Conservation (phyloP, 2,797 vertebrate species). For the Acridotheres tristis region DNA sequence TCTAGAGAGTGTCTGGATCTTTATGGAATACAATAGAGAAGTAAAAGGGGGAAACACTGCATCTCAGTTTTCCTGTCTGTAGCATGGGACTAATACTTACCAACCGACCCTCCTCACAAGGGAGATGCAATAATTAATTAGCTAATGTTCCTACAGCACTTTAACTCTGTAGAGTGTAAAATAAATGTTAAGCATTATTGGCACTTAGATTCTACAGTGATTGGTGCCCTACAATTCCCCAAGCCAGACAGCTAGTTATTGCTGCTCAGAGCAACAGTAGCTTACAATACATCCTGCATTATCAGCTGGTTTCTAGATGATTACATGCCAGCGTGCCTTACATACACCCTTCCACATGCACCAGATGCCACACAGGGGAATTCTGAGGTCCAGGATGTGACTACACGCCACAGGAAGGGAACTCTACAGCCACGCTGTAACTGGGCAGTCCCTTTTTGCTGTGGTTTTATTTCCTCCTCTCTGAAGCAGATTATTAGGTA, state of each 20-base stretch:
- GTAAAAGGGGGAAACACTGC: conserved; percentile 42
- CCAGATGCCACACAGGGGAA: neutral
- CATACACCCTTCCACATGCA: neutral
- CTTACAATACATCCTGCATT: conserved; percentile 1
- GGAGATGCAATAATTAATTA: conserved; percentile 72
- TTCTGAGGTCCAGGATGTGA: neutral
- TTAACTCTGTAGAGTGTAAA: conserved; percentile 70
- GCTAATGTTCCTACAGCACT: conserved; percentile 69
- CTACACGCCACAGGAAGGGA: neutral
- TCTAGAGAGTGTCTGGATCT: neutral
- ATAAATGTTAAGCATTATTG: conserved; percentile 72
- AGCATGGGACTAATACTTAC: conserved; percentile 66
- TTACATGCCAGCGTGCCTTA: neutral
- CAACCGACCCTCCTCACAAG: conserved; percentile 53
- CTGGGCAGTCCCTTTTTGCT: neutral
- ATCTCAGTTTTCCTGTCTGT: conserved; percentile 61
- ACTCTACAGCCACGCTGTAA: neutral
- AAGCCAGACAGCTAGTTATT: conserved; percentile 61
- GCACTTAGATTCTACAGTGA: conserved; percentile 69
- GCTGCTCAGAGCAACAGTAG: conserved; percentile 50
- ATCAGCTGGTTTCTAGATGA: conserved; percentile 31
- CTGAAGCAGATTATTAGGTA: neutral
- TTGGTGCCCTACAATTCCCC: conserved; percentile 70
- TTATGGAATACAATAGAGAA: conserved; percentile 15
- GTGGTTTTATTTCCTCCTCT: neutral